Evolutionary conservation across 2,113 vertebrate species (phyloP), one percentile per base, ranked within the genome.

Genomic region (Tetraodon nigroviridis): DNA sequence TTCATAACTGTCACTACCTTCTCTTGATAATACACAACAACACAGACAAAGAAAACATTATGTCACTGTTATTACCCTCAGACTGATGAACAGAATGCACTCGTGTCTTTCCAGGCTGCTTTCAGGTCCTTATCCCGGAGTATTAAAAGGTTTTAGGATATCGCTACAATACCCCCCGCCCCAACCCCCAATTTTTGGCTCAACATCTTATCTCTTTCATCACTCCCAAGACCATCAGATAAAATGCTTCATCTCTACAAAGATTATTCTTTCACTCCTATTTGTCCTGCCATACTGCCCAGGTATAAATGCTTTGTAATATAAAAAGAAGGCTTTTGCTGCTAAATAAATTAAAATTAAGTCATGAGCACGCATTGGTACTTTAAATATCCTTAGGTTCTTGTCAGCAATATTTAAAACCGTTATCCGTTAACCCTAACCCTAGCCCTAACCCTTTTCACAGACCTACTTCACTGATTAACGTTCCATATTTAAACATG

Each of bases 181-280:
- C 12, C 24, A 5, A 3, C 32, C 32, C 32, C 11, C 32, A 7
- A 37, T 64, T 44, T 67, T 67, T 50, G 7, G 27, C 48, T 64
- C 51, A 64, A 41, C 44, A 59, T 60, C 21, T 51, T 47, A 59
- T 60, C 21, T 48, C n/a, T 32, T 42, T 64, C 50, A 49, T 54
- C 27, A 44, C n/a, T 61, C 37, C 51, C 52, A 58, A 42, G 55
- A 58, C 58, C 51, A 55, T 68, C 49, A 61, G 49, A 78, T 67
- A 69, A 69, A 58, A 61, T 15, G 29, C 45, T 42, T 59, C 54
- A 61, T 70, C 42, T 6, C 37, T 67, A 37, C 73, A 67, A 70
- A 48, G 20, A 58, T 67, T 61, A 72, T 62, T 68, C 47, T 32
- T 20, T 55, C 20, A 45, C 47, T 64, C 41, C 52, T 32, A 56